Conservation (phyloP, 2,888 invertebrate genomes). For the Pasiphila rectangulata region DNA sequence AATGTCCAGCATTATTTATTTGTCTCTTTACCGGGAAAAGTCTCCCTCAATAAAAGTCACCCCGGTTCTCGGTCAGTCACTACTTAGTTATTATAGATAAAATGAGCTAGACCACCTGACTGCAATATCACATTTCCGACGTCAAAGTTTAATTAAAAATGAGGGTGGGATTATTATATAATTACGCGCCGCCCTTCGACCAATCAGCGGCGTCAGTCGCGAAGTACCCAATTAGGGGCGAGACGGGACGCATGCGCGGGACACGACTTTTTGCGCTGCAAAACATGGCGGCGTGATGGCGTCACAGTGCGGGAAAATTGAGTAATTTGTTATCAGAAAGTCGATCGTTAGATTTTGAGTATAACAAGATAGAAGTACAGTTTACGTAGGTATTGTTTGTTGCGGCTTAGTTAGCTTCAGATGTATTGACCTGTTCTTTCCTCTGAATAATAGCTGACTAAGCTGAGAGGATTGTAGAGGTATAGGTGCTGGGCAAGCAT, state of each 20-base stretch:
- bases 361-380: too few relatives aligned
- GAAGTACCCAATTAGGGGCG: constrained; percentile 67
- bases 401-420: too few relatives aligned
- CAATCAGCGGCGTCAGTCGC: constrained; percentile 58
- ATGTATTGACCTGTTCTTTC: too few relatives aligned
- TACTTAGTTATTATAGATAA: too few relatives aligned
- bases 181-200: constrained; percentile 69
- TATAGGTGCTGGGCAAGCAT: too few relatives aligned
- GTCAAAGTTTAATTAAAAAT: constrained; percentile 66
- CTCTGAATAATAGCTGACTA: too few relatives aligned
- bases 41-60: not conserved
- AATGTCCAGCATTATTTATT: too few relatives aligned
- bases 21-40: too few relatives aligned
- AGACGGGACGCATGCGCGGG: constrained; percentile 50
- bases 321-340: constrained; percentile 14
- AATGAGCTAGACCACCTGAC: constrained; percentile 6
- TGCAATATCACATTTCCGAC: constrained; percentile 15
- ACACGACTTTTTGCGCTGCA: constrained; percentile 55
- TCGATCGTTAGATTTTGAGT: too few relatives aligned
- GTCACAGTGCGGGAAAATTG: constrained; percentile 39
- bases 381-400: too few relatives aligned
- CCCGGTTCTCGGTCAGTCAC: too few relatives aligned
- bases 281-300: constrained; percentile 52
- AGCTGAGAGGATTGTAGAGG: too few relatives aligned
- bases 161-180: constrained; percentile 75